These are phyloP conservation scores for Ophion obscuratus DNA, from an alignment of 2,888 invertebrate genomes.

Conservation along the genomic window DNA sequence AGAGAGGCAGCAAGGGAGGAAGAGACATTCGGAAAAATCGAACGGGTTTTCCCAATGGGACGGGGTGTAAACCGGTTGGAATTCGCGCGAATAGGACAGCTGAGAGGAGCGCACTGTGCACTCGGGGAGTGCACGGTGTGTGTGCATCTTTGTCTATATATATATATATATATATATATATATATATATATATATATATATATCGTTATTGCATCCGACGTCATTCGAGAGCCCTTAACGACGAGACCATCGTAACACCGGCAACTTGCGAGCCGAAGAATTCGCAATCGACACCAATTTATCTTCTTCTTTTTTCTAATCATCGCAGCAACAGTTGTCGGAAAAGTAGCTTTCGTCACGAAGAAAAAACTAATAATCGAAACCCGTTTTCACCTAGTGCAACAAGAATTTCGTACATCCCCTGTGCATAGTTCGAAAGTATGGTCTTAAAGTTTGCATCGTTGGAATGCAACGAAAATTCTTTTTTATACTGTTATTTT, in stretches of 20 bases:
- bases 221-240: constrained; percentile 52
- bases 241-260: constrained; percentile 21
- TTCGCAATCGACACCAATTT: constrained; percentile 12
- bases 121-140: background rate
- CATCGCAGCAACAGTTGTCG: background rate
- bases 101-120: constrained; percentile 49
- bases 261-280: constrained; percentile 17
- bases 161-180: constrained; percentile 13
- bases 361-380: background rate
- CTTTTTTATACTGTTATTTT: no score
- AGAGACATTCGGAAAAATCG: constrained; percentile 68
- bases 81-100: constrained; percentile 61
- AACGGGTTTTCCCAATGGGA: constrained; percentile 65
- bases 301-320: background rate
- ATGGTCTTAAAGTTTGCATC: no score
- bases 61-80: constrained; percentile 73
- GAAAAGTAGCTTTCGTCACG: background rate
- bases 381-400: background rate
- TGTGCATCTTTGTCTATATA: background rate
- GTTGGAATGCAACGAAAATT: no score
- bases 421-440: no score
- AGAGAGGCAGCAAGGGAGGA: constrained; percentile 46
- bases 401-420: no score
- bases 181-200: background rate
- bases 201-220: constrained; percentile 35